phyloP scores from a whole-genome alignment of 2,888 invertebrate species.

The Timema cristinae region DNA sequence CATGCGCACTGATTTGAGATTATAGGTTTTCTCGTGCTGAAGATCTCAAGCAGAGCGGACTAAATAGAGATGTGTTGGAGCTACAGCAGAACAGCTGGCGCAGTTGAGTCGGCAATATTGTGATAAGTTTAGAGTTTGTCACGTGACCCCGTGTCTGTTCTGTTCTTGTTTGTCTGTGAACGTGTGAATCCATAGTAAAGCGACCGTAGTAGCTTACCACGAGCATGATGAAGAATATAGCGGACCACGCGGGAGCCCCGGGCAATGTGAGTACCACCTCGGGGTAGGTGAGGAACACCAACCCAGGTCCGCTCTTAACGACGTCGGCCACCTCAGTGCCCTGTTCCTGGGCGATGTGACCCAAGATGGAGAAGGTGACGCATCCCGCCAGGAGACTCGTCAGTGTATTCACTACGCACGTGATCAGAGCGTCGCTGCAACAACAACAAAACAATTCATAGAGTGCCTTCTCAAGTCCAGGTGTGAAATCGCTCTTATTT shows the following conservation, averaged over 20 bases:
- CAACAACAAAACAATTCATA: conserved; percentile 12
- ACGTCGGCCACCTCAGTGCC: conserved; percentile 49
- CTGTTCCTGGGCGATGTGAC: conserved; percentile 60
- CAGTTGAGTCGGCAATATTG: no score
- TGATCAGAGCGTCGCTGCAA: conserved; percentile 64
- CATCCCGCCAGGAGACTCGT: conserved; percentile 71
- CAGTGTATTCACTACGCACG: conserved; percentile 65
- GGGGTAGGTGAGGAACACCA: conserved; percentile 71
- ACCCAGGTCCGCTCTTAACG: conserved; percentile 62
- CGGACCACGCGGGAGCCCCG: conserved; percentile 65
- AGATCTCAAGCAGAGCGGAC: no score
- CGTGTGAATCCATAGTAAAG: no score
- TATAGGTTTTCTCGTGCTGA: no score
- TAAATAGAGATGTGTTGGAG: no score
- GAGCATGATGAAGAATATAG: conserved; percentile 71
- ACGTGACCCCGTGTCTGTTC: no score
- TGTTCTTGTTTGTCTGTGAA: no score
- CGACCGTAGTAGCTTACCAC: conserved; percentile 45
- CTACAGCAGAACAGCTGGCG: no score
- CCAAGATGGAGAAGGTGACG: conserved; percentile 71
- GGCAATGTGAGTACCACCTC: conserved; percentile 70
- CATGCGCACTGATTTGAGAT: no score
- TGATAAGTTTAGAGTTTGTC: no score
- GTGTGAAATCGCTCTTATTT: no score
- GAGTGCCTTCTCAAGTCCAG: no score